Percentiles rank a stretch among this genome's conserved stretches.
Evolutionary conservation across 1,140 invertebrate species (phyloP).

Genomic region (Dendrolimus punctatus): DNA sequence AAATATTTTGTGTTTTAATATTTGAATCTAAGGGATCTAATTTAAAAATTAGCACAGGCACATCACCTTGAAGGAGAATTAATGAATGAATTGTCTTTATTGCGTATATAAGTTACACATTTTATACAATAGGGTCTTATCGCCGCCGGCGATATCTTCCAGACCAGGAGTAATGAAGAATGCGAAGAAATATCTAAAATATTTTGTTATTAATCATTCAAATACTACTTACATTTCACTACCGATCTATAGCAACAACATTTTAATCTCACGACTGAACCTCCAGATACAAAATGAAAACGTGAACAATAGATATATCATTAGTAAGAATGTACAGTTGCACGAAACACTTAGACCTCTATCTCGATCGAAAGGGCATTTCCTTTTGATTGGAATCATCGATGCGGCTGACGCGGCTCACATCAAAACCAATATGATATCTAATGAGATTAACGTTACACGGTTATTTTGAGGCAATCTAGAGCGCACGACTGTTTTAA

Average conservation of each 20-base stretch:
- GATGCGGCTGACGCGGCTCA: conserved; percentile 33
- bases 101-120: no score
- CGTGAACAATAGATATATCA: conserved; percentile 61
- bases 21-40: no score
- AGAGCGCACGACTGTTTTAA: neutral
- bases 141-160: no score
- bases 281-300: conserved; percentile 42
- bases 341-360: conserved; percentile 37
- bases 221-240: no score
- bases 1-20: no score
- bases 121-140: no score
- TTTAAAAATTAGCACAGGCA: no score
- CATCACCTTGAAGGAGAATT: no score
- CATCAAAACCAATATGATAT: conserved; percentile 37
- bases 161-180: no score
- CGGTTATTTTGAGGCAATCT: conserved; percentile 27
- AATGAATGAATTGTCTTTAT: no score
- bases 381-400: conserved; percentile 35
- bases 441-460: conserved; percentile 31
- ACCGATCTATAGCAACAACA: neutral
- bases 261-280: conserved; percentile 22
- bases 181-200: no score
- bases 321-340: conserved; percentile 53
- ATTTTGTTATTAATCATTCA: no score
- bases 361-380: conserved; percentile 25